These are phyloP conservation scores for Xiphydria camelus DNA, from an alignment of 2,888 invertebrate species.

Conservation along the genomic window DNA sequence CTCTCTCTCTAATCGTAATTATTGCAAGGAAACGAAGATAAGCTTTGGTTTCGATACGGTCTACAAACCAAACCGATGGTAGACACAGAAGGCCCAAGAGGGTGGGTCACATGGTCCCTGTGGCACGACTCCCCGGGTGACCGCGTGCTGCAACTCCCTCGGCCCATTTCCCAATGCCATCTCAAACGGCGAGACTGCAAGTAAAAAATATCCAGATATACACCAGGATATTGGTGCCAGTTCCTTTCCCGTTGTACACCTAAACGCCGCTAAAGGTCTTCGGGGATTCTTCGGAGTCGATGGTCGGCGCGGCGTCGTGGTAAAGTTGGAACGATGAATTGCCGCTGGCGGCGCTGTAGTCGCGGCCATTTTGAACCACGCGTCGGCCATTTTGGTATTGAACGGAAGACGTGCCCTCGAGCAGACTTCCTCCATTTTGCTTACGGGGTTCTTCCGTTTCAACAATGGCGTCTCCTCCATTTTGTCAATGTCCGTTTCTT, in stretches of 20 bases:
- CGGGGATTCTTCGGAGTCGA: slow-evolving; percentile 2
- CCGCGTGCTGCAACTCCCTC: slow-evolving; percentile 30
- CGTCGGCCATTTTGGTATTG: too few relatives aligned
- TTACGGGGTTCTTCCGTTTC: too few relatives aligned
- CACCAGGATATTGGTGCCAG: slow-evolving; percentile 35
- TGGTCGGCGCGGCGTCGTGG: neutral
- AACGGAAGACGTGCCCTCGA: neutral
- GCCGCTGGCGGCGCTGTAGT: neutral
- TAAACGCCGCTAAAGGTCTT: slow-evolving; percentile 8
- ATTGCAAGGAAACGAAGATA: slow-evolving; percentile 13
- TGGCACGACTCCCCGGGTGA: slow-evolving; percentile 26
- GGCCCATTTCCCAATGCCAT: slow-evolving; percentile 41
- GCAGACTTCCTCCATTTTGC: too few relatives aligned
- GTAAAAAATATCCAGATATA: slow-evolving; percentile 53
- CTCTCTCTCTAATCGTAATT: slow-evolving; percentile 6
- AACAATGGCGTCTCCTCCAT: too few relatives aligned
- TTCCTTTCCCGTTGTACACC: slow-evolving; percentile 20
- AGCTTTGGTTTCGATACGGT: slow-evolving; percentile 47
- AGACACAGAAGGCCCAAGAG: slow-evolving; percentile 32
- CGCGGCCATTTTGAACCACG: too few relatives aligned
- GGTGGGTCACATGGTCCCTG: slow-evolving; percentile 27
- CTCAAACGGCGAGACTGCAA: slow-evolving; percentile 54
- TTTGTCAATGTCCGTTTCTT: too few relatives aligned
- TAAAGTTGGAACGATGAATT: neutral
- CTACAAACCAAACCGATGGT: slow-evolving; percentile 52